A percentile compares a stretch with the other conserved stretches of the same genome.
Conservation (phyloP, 1,140 invertebrate genomes). For the Leptinotarsa lineolata region DNA sequence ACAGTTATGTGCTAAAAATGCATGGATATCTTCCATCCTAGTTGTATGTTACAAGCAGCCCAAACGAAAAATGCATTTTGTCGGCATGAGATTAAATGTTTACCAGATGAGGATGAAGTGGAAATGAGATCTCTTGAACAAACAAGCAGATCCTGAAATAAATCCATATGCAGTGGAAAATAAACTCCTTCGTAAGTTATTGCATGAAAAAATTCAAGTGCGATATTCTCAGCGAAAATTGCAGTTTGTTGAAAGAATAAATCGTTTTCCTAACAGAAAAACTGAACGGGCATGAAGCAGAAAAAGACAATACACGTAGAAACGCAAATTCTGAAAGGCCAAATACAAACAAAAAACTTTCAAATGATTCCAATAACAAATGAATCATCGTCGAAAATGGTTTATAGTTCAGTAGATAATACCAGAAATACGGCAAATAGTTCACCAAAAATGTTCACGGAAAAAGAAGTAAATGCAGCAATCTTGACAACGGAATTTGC, state of each 20-base stretch:
- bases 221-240: neutral
- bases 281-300: neutral
- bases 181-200: constrained; percentile 11
- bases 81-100: constrained; percentile 13
- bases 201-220: constrained; percentile 2
- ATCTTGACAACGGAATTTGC: neutral
- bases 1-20: constrained; percentile 9
- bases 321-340: neutral
- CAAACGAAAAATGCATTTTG: constrained; percentile 10
- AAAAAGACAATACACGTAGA: constrained; percentile 3
- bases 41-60: constrained; percentile 6
- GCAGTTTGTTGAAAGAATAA: neutral
- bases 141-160: constrained; percentile 4
- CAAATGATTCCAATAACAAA: neutral
- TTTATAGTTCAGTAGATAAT: neutral
- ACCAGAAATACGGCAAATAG: neutral
- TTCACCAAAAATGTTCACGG: neutral
- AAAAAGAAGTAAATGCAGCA: constrained; percentile 11
- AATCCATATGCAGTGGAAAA: neutral
- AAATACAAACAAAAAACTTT: neutral
- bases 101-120: neutral
- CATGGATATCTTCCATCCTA: constrained; percentile 9
- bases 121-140: neutral
- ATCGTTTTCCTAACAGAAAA: neutral
- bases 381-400: neutral